Evolutionary conservation across 2,797 vertebrate genomes (phyloP), one percentile per base, ranked within the genome.

Genomic region (Merluccius polli): DNA sequence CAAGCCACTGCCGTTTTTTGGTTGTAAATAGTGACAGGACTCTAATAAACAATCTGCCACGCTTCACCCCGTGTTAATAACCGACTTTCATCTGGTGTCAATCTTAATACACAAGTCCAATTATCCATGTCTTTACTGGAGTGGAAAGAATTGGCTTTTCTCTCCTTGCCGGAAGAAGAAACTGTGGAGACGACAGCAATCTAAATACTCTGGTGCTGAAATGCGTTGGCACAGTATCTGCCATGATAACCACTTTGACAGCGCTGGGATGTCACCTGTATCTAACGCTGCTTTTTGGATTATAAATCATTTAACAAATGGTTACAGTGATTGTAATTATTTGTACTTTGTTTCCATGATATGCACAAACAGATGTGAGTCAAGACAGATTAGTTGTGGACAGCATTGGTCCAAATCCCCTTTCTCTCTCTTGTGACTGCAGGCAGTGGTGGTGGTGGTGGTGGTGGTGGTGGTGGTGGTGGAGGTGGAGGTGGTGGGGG

Each of bases 11-110:
- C 82, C 76, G 76, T 90, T 92, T 91, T n/a, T 88, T 79, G 77
- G 83, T 87, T 85, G 90, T 93, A 93, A 92, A 93, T 91, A 94
- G 90, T 90, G 91, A 89, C 91, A 87, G 89, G 83, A 89, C 87
- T 92, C 90, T 92, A 93, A 94, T 92, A 93, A 94, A 94, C 91
- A 94, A 91, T 92, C 91, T 90, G 88, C 87, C 86, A 92, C 75
- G 88, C 89, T 92, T 93, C 92, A 92, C 88, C 91, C 89, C 59
- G 80, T 91, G 89, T 93, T 93, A 93, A 94, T 93, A 92, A 89
- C 89, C 80, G 86, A 90, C 90, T 93, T 91, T 92, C 86, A 91
- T 93, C 90, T 90, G 87, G 86, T 93, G 92, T 93, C 93, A 92
- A 89, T 94, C 93, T 93, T 94, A 88, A 94, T 93, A 91, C 80